Conservation (phyloP, 2,888 invertebrate genomes). For the Hypomecis punctinalis region DNA sequence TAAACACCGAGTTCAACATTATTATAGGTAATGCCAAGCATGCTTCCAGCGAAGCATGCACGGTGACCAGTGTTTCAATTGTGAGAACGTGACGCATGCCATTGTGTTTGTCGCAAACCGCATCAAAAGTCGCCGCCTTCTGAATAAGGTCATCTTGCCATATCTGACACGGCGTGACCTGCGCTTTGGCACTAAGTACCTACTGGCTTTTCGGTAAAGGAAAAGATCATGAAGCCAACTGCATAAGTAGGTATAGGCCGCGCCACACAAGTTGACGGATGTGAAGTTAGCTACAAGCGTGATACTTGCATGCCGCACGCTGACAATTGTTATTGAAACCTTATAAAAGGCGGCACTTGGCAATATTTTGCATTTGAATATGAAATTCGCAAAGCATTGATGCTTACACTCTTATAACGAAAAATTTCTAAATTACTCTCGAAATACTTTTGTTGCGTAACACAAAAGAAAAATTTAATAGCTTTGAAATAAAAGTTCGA, state of each 20-base stretch:
- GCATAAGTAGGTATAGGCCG: too few relatives aligned
- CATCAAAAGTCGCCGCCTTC: conserved; percentile 62
- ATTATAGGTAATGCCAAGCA: not conserved
- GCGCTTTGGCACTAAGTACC: conserved; percentile 11
- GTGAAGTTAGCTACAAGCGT: conserved; percentile 13
- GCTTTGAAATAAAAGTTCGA: too few relatives aligned
- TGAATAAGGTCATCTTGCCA: conserved; percentile 70
- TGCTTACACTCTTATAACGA: too few relatives aligned
- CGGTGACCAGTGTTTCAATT: conserved; percentile 48
- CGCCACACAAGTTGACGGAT: too few relatives aligned
- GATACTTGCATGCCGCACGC: conserved; percentile 9
- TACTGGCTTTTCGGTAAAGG: too few relatives aligned
- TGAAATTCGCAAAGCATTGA: not conserved
- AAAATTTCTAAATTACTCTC: too few relatives aligned
- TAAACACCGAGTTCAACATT: conserved; percentile 8
- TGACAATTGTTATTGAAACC: conserved; percentile 71
- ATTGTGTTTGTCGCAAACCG: conserved; percentile 67
- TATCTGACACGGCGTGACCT: conserved; percentile 53
- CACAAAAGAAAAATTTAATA: too few relatives aligned
- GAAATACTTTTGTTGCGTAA: too few relatives aligned
- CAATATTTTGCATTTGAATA: conserved; percentile 40
- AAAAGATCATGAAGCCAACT: not conserved
- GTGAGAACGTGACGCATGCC: conserved; percentile 71
- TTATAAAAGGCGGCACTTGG: conserved; percentile 67
- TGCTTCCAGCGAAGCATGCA: conserved; percentile 11